phyloP scores from a whole-genome alignment of 1,140 invertebrate genomes.

The Stegodyphus dumicola region DNA sequence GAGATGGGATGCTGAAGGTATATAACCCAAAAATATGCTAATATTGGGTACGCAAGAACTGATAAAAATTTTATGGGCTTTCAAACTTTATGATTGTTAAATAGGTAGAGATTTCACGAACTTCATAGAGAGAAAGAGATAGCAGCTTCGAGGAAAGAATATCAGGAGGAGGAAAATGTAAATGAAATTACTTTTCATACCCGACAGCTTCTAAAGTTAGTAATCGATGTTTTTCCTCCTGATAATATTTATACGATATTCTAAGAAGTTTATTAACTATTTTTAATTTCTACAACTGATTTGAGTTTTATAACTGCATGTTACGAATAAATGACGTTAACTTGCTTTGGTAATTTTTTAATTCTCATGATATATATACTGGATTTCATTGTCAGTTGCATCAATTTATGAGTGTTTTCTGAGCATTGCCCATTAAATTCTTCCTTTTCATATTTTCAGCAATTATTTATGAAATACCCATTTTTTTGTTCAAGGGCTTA shows the following conservation, averaged over 20 bases:
- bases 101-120: not conserved
- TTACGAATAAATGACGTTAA: no score
- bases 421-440: no score
- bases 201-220: not conserved
- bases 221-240: not conserved
- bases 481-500: no score
- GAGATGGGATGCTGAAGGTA: not conserved
- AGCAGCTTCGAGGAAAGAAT: not conserved
- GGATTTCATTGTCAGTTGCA: no score
- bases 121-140: not conserved
- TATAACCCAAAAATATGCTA: slow-evolving; percentile 10
- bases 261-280: not conserved
- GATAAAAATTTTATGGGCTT: slow-evolving; percentile 13
- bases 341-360: no score
- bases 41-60: slow-evolving; percentile 8
- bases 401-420: no score
- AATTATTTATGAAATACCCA: no score
- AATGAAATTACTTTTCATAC: not conserved
- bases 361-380: no score
- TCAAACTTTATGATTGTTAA: slow-evolving; percentile 12
- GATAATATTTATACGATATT: not conserved
- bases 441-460: no score
- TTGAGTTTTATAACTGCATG: no score
- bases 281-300: not conserved
- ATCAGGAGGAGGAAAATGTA: not conserved